Evolutionary conservation across 2,888 invertebrate species (phyloP).

Genomic region (Cerceris ruficornis): DNA sequence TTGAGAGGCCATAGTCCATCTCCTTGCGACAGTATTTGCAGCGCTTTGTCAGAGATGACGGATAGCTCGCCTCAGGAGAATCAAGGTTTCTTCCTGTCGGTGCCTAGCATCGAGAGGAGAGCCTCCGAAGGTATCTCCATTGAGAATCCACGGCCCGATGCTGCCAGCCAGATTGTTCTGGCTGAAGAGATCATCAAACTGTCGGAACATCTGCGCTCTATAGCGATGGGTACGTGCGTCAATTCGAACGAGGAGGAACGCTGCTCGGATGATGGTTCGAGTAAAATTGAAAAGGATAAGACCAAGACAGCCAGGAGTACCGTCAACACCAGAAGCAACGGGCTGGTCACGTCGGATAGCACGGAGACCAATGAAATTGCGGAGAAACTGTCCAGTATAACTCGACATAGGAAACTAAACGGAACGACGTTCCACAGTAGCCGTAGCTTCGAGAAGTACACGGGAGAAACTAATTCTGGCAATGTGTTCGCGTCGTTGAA

Average conservation of each 20-base stretch:
- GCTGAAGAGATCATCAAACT: constrained; percentile 93
- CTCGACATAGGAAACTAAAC: constrained; percentile 74
- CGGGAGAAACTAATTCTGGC: constrained; percentile 26
- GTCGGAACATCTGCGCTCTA: constrained; percentile 87
- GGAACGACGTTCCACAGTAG: constrained; percentile 78
- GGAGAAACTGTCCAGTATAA: constrained; percentile 75
- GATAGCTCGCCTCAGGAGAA: constrained; percentile 34
- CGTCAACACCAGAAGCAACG: constrained; percentile 28
- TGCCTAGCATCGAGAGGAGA: constrained; percentile 84
- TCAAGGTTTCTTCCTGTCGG: constrained; percentile 36
- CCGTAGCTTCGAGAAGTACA: constrained; percentile 62
- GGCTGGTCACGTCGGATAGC: constrained; percentile 26
- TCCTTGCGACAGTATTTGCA: constrained; percentile 89
- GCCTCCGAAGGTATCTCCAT: constrained; percentile 88
- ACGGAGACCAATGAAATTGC: constrained; percentile 75
- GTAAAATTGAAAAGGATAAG: constrained; percentile 9
- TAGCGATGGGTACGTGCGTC: constrained; percentile 61
- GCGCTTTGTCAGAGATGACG: constrained; percentile 80
- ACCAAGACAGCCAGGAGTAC: constrained; percentile 11
- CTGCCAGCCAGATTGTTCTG: constrained; percentile 81
- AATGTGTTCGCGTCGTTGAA: constrained; percentile 52
- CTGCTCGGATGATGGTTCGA: background rate
- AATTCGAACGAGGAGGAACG: constrained; percentile 17
- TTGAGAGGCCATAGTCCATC: constrained; percentile 90
- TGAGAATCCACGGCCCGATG: constrained; percentile 64